phyloP scores from a whole-genome alignment of 1,140 invertebrate genomes.

The Bemisia tabaci region DNA sequence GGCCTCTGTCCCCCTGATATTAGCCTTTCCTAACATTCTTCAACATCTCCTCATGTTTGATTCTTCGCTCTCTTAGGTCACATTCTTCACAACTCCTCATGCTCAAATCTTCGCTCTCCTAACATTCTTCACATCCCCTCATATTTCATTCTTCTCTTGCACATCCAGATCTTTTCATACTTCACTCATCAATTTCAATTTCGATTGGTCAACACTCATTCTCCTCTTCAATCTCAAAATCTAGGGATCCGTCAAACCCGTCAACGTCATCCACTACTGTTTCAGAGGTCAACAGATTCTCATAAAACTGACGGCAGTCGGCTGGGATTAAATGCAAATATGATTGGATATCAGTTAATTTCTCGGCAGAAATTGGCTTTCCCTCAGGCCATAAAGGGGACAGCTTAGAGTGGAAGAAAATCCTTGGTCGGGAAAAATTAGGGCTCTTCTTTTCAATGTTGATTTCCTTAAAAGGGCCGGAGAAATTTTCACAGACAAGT shows the following conservation, averaged over 20 bases:
- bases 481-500: constrained; percentile 5
- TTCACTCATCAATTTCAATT: too few relatives aligned
- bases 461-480: constrained; percentile 8
- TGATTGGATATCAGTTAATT: constrained; percentile 13
- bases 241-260: constrained; percentile 9
- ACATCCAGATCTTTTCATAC: too few relatives aligned
- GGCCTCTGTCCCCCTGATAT: too few relatives aligned
- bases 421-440: neutral
- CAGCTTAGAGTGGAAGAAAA: constrained; percentile 4
- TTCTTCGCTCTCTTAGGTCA: too few relatives aligned
- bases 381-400: constrained; percentile 12
- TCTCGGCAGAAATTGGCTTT: constrained; percentile 12
- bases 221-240: constrained; percentile 8
- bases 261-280: constrained; percentile 12
- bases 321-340: constrained; percentile 12
- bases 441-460: constrained; percentile 8
- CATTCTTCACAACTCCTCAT: too few relatives aligned
- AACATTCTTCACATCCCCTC: too few relatives aligned
- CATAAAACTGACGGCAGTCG: constrained; percentile 14
- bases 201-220: too few relatives aligned
- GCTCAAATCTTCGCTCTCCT: too few relatives aligned
- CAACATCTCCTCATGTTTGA: too few relatives aligned
- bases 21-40: too few relatives aligned
- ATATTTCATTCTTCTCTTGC: too few relatives aligned
- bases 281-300: constrained; percentile 5